Conservation (phyloP, 2,113 vertebrate genomes). For the Cavia aperea region DNA sequence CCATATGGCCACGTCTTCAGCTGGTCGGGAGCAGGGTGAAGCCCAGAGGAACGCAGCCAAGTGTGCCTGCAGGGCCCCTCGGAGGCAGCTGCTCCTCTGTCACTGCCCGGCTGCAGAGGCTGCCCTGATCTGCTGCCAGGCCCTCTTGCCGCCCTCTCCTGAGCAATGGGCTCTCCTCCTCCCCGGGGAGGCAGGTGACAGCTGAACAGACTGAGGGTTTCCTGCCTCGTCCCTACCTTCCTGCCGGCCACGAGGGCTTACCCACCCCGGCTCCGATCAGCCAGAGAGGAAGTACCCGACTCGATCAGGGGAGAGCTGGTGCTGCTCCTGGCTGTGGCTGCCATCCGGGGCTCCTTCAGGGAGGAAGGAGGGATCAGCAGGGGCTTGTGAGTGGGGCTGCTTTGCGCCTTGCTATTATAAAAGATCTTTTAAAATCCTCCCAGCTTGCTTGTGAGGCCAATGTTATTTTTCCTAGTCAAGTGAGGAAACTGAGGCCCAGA, state of each 20-base stretch:
- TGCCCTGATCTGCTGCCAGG: conserved; percentile 50
- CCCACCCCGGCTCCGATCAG: not conserved
- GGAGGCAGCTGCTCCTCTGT: conserved; percentile 55
- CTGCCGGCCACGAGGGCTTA: not conserved
- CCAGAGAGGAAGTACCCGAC: not conserved
- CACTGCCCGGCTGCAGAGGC: conserved; percentile 45
- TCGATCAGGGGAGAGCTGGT: not conserved
- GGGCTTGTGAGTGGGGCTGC: rapidly evolving
- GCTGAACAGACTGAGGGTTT: not conserved
- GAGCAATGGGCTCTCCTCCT: conserved; percentile 32
- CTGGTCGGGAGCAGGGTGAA: conserved; percentile 53
- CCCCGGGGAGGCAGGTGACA: conserved; percentile 37
- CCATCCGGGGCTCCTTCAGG: not conserved
- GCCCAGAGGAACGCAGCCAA: conserved; percentile 64
- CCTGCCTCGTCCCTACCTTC: not conserved
- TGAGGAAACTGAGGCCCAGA: not conserved
- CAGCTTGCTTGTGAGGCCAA: not conserved
- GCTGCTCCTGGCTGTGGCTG: not conserved
- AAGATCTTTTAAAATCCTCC: not conserved
- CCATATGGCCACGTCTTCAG: conserved; percentile 63
- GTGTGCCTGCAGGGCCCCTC: conserved; percentile 49
- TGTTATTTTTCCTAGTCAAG: not conserved
- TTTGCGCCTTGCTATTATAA: not conserved
- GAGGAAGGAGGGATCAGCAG: not conserved
- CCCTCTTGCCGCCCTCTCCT: not conserved